These are phyloP conservation scores for Parasteatoda lunata DNA, from an alignment of 2,888 invertebrate genomes.

Conservation along the genomic window DNA sequence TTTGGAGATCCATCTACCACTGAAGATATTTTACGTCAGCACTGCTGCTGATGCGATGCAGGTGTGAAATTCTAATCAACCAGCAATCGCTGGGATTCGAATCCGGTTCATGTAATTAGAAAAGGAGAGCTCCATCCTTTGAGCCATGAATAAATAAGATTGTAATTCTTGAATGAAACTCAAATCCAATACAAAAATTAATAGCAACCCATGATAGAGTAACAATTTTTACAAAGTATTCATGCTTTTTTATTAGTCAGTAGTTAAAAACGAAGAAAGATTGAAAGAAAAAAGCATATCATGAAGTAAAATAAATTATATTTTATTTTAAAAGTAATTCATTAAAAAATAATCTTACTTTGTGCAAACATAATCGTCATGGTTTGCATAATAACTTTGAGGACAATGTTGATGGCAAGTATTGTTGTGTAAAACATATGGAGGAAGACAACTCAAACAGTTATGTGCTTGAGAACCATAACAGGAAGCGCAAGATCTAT, in stretches of 20 bases:
- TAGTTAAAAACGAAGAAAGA: too few relatives aligned
- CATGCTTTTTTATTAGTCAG: too few relatives aligned
- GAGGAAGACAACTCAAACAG: constrained; percentile 55
- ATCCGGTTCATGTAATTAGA: too few relatives aligned
- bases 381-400: constrained; percentile 82
- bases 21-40: too few relatives aligned
- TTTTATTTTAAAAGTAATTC: neutral
- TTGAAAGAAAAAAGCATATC: neutral
- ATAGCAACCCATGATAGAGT: neutral
- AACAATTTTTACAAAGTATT: too few relatives aligned
- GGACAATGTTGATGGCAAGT: constrained; percentile 78
- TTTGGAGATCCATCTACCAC: too few relatives aligned
- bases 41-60: too few relatives aligned
- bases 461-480: constrained; percentile 49
- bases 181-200: neutral
- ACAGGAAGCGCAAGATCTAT: constrained; percentile 48
- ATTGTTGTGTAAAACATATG: constrained; percentile 20
- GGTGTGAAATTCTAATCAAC: too few relatives aligned
- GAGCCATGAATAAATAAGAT: too few relatives aligned
- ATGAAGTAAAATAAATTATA: neutral
- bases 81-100: too few relatives aligned
- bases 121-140: too few relatives aligned
- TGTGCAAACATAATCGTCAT: constrained; percentile 80
- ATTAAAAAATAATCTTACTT: constrained; percentile 49
- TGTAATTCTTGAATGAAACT: neutral